A percentile compares a stretch with the other conserved stretches of the same genome.
These are phyloP conservation scores for Trissolcus japonicus DNA, from an alignment of 2,888 invertebrate genomes.

Conservation along the genomic window DNA sequence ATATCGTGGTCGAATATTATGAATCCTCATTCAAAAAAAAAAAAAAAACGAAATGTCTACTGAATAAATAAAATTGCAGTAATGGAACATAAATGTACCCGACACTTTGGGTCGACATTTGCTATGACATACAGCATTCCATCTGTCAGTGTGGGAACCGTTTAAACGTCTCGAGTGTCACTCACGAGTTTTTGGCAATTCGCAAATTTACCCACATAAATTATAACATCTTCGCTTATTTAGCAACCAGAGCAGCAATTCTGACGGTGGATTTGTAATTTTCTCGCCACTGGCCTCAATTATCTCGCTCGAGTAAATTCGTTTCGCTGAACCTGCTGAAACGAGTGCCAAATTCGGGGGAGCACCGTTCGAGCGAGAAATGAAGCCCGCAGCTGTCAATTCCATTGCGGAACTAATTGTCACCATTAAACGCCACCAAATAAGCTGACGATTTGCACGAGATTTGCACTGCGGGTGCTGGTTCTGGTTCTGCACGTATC, in stretches of 20 bases:
- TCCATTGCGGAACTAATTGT: constrained; percentile 59
- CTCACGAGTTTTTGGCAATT: constrained; percentile 23
- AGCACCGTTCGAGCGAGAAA: constrained; percentile 42
- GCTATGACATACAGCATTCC: too few relatives aligned
- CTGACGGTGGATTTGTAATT: constrained; percentile 20
- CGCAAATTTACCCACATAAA: constrained; percentile 25
- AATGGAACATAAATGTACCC: too few relatives aligned
- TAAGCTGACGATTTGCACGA: constrained; percentile 27
- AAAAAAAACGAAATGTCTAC: neutral
- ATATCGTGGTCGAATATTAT: too few relatives aligned
- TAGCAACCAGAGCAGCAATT: constrained; percentile 42
- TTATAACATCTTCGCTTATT: constrained; percentile 51
- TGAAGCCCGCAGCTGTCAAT: constrained; percentile 40
- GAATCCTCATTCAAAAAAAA: too few relatives aligned
- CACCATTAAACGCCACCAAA: constrained; percentile 44
- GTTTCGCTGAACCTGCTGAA: constrained; percentile 63
- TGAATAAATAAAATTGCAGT: neutral
- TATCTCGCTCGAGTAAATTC: constrained; percentile 59
- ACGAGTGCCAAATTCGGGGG: constrained; percentile 29
- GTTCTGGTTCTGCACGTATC: too few relatives aligned
- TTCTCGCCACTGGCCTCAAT: constrained; percentile 59
- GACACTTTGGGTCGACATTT: too few relatives aligned
- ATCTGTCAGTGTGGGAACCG: too few relatives aligned
- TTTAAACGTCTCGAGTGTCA: constrained; percentile 1
- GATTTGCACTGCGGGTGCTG: constrained; percentile 10